Evolutionary conservation across 2,113 vertebrate genomes (phyloP), one percentile per base, ranked within the genome.

Genomic region (Laticauda laticaudata): DNA sequence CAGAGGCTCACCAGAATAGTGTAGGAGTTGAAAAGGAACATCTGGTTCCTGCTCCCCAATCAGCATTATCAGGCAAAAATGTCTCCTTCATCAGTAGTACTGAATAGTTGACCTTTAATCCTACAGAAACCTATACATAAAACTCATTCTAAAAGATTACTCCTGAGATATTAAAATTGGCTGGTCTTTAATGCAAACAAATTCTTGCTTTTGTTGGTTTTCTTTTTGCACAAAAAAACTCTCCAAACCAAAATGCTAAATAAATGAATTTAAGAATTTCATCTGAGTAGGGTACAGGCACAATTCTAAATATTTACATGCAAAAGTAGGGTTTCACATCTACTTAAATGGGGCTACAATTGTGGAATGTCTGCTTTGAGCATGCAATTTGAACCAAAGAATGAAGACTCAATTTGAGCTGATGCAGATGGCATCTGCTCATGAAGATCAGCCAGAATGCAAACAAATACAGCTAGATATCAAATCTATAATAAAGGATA

Each of bases 351-450:
- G 43, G 7, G 23, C 14, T 88, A 43, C 8, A 61, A 55, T 15
- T 55, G 9, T 55, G 24, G 23, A 29, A 75, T 23, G 21, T 55
- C 9, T 86, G 48, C 29, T 45, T 51, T 64, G 61, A 64, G 29
- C 20, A 45, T 45, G 45, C 45, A 45, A 45, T 45, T 45, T 45
- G 45, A 45, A 45, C 45, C 45, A 45, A 45, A 98, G 97, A 95
- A 96, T 98, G 97, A 97, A 96, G 90, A 97, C 96, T 94, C 97
- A 97, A 81, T 95, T 97, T 95, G 97, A 97, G 29, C 89, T 98
- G 81, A 96, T 97, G 95, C 97, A 93, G 90, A 94, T 97, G 81
- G 93, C 96, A 54, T 95, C 95, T 34, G 94, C 12, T 87, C 95
- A 93, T 86, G 94, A 96, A 93, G 96, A 96, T 57, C 91, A 93